Conservation (phyloP, 2,797 vertebrate species). For the Furcifer pardalis region DNA sequence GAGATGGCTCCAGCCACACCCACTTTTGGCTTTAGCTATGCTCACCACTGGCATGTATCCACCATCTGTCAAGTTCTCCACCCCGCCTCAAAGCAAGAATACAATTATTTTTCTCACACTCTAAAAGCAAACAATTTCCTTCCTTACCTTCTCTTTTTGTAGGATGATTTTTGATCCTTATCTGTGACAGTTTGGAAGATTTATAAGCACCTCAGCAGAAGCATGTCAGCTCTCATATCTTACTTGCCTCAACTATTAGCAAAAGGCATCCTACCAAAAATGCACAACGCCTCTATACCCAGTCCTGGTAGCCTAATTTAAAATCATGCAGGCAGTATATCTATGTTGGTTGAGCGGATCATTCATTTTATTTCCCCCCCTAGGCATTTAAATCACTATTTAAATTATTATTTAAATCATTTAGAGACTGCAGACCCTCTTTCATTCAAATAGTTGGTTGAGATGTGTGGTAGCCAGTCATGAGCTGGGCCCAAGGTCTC, state of each 20-base stretch:
- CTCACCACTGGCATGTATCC: not conserved
- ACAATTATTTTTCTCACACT: not conserved
- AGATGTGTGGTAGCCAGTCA: not conserved
- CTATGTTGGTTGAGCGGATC: not conserved
- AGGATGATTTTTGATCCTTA: not conserved
- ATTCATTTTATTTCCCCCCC: not conserved
- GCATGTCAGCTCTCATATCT: not conserved
- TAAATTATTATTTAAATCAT: too few relatives aligned
- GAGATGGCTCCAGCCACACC: not conserved
- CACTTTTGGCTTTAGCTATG: not conserved
- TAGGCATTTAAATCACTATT: not conserved
- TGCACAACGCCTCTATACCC: too few relatives aligned
- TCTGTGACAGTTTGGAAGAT: constrained; percentile 2
- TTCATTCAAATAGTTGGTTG: not conserved
- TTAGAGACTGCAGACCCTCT: not conserved
- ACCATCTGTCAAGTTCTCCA: not conserved
- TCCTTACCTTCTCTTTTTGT: not conserved
- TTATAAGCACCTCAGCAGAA: not conserved
- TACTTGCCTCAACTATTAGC: too few relatives aligned
- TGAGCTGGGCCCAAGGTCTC: not conserved
- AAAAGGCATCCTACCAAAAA: too few relatives aligned
- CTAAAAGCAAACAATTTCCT: not conserved
- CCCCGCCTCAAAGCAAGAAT: not conserved
- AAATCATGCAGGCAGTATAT: not conserved
- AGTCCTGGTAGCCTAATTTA: not conserved